These are phyloP conservation scores for Protodeltote pygarga DNA, from an alignment of 2,888 invertebrate genomes.

Conservation along the genomic window DNA sequence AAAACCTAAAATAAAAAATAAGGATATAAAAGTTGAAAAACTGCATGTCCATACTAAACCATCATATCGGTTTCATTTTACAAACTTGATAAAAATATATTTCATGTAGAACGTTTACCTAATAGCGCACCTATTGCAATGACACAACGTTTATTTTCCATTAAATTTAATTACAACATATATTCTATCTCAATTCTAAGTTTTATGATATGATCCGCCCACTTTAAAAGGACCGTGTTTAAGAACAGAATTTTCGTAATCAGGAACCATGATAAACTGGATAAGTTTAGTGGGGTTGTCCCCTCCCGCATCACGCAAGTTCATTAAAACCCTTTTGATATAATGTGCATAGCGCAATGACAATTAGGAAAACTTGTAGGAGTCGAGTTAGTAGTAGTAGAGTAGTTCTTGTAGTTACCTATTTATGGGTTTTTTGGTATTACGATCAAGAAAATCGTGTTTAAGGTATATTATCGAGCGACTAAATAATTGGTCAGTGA, in stretches of 20 bases:
- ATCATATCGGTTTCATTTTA: no score
- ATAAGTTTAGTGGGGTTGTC: constrained; percentile 46
- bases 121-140: constrained; percentile 4
- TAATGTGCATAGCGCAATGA: constrained; percentile 70
- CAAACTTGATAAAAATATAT: no score
- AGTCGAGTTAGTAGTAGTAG: constrained; percentile 14
- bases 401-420: no score
- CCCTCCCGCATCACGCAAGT: constrained; percentile 62
- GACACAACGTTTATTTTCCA: neutral
- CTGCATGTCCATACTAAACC: constrained; percentile 6
- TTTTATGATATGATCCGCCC: constrained; percentile 46
- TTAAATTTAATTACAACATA: neutral
- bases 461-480: no score
- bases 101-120: neutral
- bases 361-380: constrained; percentile 56
- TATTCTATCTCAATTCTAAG: neutral
- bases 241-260: constrained; percentile 6
- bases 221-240: constrained; percentile 34
- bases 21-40: no score
- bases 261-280: constrained; percentile 49
- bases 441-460: no score
- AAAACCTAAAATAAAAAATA: no score
- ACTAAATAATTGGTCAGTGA: no score
- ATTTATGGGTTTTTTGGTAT: no score
- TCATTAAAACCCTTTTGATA: constrained; percentile 76